phyloP scores from a whole-genome alignment of 2,888 invertebrate species.

The Tenthredo distinguenda region DNA sequence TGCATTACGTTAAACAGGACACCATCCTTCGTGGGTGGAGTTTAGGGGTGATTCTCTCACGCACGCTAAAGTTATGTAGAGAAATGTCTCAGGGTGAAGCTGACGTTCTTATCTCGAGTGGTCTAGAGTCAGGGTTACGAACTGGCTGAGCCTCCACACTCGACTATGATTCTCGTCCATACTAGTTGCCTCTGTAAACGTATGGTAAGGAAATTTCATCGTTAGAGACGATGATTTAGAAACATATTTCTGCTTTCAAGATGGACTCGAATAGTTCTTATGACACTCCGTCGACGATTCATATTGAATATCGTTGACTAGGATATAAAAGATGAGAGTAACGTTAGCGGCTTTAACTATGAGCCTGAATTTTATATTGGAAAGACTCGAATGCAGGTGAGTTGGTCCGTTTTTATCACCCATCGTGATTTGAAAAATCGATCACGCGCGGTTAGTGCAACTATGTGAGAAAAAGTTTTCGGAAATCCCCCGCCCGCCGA shows the following conservation, averaged over 20 bases:
- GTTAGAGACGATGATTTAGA: background rate
- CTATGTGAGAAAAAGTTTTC: background rate
- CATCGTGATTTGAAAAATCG: conserved; percentile 1
- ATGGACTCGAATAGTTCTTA: background rate
- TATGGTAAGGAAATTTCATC: background rate
- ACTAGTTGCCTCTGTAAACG: conserved; percentile 12
- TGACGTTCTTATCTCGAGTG: conserved; percentile 44
- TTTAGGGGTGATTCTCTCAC: conserved; percentile 29
- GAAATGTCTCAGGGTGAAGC: conserved; percentile 3
- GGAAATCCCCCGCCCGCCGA: background rate
- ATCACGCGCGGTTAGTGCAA: conserved; percentile 4
- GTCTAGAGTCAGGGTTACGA: conserved; percentile 4
- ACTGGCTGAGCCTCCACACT: background rate
- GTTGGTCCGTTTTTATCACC: background rate
- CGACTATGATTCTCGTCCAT: background rate
- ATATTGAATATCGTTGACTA: background rate
- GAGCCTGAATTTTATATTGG: background rate
- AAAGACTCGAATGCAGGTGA: background rate
- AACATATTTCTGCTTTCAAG: background rate
- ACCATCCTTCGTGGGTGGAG: background rate
- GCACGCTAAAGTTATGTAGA: conserved; percentile 9
- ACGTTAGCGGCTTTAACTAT: background rate
- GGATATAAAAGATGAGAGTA: background rate
- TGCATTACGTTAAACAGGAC: conserved; percentile 32
- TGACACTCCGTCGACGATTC: background rate